phyloP scores from a whole-genome alignment of 2,797 vertebrate genomes.

The Euphonia xanthogaster region DNA sequence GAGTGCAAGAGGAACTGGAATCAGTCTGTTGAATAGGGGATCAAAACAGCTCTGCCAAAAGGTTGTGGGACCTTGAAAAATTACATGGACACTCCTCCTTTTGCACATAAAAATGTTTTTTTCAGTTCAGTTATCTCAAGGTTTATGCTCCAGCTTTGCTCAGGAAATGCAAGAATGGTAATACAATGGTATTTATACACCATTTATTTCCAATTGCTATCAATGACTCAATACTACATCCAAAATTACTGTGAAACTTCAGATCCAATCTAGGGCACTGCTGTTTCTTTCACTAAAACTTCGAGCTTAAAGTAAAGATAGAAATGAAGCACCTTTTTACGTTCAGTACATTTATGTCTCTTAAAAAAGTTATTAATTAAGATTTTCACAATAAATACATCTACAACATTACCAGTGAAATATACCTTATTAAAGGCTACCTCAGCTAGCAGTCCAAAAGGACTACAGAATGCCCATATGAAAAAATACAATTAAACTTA shows the following conservation, averaged over 20 bases:
- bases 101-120: not conserved
- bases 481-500: slow-evolving; percentile 47
- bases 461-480: not conserved
- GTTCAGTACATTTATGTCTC: not conserved
- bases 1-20: not conserved
- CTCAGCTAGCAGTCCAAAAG: not conserved
- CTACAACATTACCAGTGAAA: not conserved
- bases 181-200: not conserved
- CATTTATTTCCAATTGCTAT: not conserved
- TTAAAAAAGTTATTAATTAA: not conserved
- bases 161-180: not conserved
- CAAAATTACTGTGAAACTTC: not conserved
- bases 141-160: not conserved
- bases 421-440: not conserved
- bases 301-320: not conserved
- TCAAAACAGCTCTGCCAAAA: not conserved
- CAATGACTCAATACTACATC: not conserved
- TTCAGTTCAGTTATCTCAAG: not conserved
- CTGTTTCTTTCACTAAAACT: not conserved
- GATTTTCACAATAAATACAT: not conserved
- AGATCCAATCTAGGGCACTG: not conserved
- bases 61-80: not conserved
- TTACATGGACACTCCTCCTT: not conserved
- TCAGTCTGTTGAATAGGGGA: not conserved
- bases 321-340: not conserved